Evolutionary conservation across 2,797 vertebrate species (phyloP).

Genomic region (Cyprinella venusta): DNA sequence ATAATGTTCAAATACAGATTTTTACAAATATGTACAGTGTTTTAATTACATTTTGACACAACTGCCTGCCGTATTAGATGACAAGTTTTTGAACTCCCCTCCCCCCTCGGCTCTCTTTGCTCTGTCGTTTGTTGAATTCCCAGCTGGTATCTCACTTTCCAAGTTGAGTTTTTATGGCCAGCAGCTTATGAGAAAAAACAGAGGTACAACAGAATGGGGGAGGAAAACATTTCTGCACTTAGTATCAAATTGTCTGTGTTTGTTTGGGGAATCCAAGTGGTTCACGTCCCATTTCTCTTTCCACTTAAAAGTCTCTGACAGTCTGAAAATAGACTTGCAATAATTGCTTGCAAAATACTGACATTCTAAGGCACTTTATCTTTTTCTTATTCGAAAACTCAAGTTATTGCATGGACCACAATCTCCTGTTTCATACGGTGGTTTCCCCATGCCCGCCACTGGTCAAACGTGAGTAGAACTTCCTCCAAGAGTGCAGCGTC

Average conservation of each 20-base stretch:
- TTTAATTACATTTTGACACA: slow-evolving; percentile 78
- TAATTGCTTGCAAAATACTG: slow-evolving; percentile 43
- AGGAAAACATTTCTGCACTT: slow-evolving; percentile 67
- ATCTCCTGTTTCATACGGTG: slow-evolving; percentile 79
- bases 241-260: slow-evolving; percentile 64
- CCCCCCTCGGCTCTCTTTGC: slow-evolving; percentile 22
- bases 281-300: slow-evolving; percentile 34
- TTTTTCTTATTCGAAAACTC: slow-evolving; percentile 25
- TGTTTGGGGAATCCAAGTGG: slow-evolving; percentile 65
- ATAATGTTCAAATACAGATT: slow-evolving; percentile 77
- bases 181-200: slow-evolving; percentile 73
- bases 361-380: slow-evolving; percentile 33
- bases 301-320: slow-evolving; percentile 21
- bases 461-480: slow-evolving; percentile 93
- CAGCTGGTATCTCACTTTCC: slow-evolving; percentile 69
- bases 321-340: slow-evolving; percentile 16
- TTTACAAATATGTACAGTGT: slow-evolving; percentile 92
- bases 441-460: slow-evolving; percentile 93
- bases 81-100: slow-evolving; percentile 45
- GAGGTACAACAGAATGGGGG: slow-evolving; percentile 55
- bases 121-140: slow-evolving; percentile 49
- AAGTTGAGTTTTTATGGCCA: slow-evolving; percentile 72
- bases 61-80: slow-evolving; percentile 64
- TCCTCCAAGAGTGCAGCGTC: slow-evolving; percentile 96
- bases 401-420: background rate